Evolutionary conservation across 2,888 invertebrate species (phyloP).

Genomic region (Tenthredo scrophulariae): DNA sequence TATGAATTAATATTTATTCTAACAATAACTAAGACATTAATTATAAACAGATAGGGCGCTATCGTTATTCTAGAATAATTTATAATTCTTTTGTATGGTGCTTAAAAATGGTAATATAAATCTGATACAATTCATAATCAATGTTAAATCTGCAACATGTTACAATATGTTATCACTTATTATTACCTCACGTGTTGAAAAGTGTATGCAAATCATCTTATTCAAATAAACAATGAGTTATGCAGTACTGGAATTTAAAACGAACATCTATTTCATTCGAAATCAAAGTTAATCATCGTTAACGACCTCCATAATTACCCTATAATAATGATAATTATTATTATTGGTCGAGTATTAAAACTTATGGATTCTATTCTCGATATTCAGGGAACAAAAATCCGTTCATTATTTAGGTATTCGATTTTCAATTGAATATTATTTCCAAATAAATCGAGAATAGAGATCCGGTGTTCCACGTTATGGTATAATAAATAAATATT

Average conservation of each 20-base stretch:
- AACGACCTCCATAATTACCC: not conserved
- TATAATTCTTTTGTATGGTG: not conserved
- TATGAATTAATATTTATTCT: not conserved
- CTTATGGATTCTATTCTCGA: conserved; percentile 29
- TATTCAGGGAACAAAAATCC: not conserved
- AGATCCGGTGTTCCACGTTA: conserved; percentile 9
- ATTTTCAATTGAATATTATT: not conserved
- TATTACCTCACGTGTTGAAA: not conserved
- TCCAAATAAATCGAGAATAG: conserved; percentile 27
- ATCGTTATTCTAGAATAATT: not conserved
- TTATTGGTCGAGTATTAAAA: conserved; percentile 48
- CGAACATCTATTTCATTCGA: not conserved
- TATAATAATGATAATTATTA: conserved; percentile 23
- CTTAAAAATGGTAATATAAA: conserved; percentile 2
- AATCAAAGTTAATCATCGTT: not conserved
- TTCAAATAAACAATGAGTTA: not conserved
- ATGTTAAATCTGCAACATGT: not conserved
- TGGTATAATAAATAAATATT: conserved; percentile 27
- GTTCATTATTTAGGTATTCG: not conserved
- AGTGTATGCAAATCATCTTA: not conserved
- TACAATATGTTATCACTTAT: not conserved
- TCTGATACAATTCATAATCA: not conserved
- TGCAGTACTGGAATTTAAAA: not conserved
- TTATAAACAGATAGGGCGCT: not conserved
- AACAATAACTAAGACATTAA: conserved; percentile 28